Evolutionary conservation across 2,888 invertebrate genomes (phyloP), one percentile per base, ranked within the genome.

Genomic region (Yponomeuta plumbellus): DNA sequence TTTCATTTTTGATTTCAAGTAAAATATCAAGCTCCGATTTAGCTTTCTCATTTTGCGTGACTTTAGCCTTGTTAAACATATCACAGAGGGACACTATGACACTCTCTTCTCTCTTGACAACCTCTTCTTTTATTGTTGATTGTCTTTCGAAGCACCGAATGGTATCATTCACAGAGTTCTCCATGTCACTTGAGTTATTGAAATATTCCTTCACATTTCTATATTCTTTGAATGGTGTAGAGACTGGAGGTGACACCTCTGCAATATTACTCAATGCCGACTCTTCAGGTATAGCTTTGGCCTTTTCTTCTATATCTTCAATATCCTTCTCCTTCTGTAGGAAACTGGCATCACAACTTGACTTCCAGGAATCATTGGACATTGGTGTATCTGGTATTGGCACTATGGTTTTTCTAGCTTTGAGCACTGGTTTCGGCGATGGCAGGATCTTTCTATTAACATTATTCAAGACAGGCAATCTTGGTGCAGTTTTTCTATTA

Each of bases 151-250:
- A 88, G 68, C 76, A 77, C 83, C 84, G 85, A 23, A 88, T 85
- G 20, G 88, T 86, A 69, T 87, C 83, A 68, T 82, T 74, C 63
- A 70, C 72, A 44, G 83, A 83, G 66, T 70, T 82, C 10, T 86
- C 84, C 20, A 76, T 63, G 65, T 78, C 74, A 73, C 76, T 79
- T 0, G 86, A 84, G 65, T 85, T 77, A 65, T 83, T 81, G 34
- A 86, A 86, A 67, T 74, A 84, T 17, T 89, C 84, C 56, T 80
- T 72, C 5, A 86, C 77, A 74, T 78, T 84, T 71, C 86, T 80
- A 70, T 86, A 86, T 57, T 86, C 80, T 73, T 79, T 82, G 70
- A 88, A 88, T 13, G 89, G 88, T 58, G 88, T 89, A 0, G 89
- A 88, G 8, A 77, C 77, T 0, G 84, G 84, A 39, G 84, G 86